Evolutionary conservation across 2,797 vertebrate species (phyloP).

Genomic region (Setipinna tenuifilis): DNA sequence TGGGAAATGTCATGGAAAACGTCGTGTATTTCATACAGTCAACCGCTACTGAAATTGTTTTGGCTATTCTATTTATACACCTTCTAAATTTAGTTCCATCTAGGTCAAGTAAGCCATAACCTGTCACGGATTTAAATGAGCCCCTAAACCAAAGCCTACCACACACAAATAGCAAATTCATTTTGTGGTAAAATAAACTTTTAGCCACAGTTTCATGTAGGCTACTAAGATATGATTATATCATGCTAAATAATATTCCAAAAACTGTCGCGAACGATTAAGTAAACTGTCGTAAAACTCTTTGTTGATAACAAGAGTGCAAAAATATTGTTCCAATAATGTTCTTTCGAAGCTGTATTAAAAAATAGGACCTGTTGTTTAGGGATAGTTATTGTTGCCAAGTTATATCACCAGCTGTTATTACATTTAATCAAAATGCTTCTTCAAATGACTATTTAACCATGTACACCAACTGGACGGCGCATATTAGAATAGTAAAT

Average conservation of each 20-base stretch:
- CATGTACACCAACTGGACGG: neutral
- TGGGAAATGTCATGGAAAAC: neutral
- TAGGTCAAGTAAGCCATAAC: neutral
- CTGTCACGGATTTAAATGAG: neutral
- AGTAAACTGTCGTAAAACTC: too few species aligned
- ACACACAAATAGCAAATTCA: neutral
- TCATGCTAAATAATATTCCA: neutral
- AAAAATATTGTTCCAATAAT: neutral
- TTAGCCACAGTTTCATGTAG: too few species aligned
- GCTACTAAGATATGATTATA: too few species aligned
- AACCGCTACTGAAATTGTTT: neutral
- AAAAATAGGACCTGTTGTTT: neutral
- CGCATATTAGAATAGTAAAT: neutral
- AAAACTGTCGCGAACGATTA: too few species aligned
- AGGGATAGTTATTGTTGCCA: neutral
- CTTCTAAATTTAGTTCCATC: neutral
- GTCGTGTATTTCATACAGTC: neutral
- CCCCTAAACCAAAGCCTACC: neutral
- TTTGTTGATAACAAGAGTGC: neutral
- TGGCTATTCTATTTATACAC: neutral
- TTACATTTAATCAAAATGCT: constrained; percentile 19
- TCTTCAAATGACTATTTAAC: constrained; percentile 2
- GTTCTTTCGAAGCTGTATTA: neutral
- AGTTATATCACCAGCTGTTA: neutral
- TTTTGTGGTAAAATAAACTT: too few species aligned